Evolutionary conservation across 1,140 invertebrate genomes (phyloP).

Genomic region (Thaumatotibia leucotreta): DNA sequence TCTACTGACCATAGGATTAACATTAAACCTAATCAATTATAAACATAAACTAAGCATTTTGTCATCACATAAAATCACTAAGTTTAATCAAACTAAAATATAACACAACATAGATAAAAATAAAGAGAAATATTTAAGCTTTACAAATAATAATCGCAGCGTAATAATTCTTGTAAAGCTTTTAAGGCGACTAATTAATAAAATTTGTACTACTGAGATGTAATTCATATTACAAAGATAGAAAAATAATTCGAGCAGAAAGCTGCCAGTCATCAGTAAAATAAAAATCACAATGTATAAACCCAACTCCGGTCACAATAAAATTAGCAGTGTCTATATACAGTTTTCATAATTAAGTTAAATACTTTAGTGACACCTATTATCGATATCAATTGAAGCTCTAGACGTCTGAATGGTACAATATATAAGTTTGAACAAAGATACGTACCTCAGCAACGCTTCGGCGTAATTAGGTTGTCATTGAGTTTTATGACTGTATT

Average conservation of each 20-base stretch:
- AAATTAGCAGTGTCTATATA: neutral
- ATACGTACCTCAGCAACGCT: neutral
- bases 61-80: neutral
- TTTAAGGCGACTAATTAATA: slow-evolving; percentile 43
- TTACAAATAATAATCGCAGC: slow-evolving; percentile 31
- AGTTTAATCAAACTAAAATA: slow-evolving; percentile 6
- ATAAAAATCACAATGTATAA: neutral
- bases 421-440: neutral
- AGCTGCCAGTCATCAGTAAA: neutral
- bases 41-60: neutral
- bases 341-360: neutral
- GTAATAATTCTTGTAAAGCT: slow-evolving; percentile 40
- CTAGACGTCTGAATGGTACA: neutral
- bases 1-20: slow-evolving; percentile 16
- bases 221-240: slow-evolving; percentile 34
- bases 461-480: neutral
- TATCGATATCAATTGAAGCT: neutral
- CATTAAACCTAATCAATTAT: neutral
- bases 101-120: slow-evolving; percentile 27
- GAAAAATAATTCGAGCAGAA: slow-evolving; percentile 27
- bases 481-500: neutral
- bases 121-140: slow-evolving; percentile 29
- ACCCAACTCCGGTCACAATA: slow-evolving; percentile 2
- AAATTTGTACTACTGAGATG: slow-evolving; percentile 59
- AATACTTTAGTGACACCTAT: neutral